Evolutionary conservation across 2,797 vertebrate genomes (phyloP).

Genomic region (Alectoris magna): DNA sequence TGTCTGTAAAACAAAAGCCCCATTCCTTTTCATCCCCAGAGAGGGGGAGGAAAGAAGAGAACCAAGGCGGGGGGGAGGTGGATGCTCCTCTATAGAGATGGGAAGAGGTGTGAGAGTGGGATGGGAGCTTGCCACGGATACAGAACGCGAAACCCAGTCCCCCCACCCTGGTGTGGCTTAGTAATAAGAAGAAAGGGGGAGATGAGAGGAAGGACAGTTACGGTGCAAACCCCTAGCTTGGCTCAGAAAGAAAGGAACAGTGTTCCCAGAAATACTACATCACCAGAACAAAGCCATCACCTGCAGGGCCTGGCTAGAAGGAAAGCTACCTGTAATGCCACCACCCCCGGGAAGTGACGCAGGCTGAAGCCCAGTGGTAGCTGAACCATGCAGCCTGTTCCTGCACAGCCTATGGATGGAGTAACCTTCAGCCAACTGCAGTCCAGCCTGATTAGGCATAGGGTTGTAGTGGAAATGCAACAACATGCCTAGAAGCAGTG

Average conservation of each 20-base stretch:
- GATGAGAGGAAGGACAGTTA: background rate
- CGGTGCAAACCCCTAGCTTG: accelerated
- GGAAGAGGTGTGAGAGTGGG: background rate
- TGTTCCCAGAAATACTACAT: background rate
- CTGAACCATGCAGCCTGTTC: background rate
- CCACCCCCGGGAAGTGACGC: background rate
- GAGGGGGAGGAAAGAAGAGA: conserved; percentile 27
- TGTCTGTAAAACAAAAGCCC: conserved; percentile 65
- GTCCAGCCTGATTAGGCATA: background rate
- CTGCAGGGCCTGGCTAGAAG: background rate
- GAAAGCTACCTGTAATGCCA: background rate
- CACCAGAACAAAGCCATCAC: background rate
- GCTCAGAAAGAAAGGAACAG: background rate
- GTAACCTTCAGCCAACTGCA: background rate
- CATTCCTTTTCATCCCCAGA: conserved; percentile 61
- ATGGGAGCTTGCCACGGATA: background rate
- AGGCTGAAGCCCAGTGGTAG: background rate
- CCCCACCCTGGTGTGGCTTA: accelerated
- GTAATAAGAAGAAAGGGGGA: background rate
- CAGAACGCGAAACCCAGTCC: accelerated
- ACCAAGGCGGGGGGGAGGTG: background rate
- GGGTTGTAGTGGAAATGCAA: too few relatives aligned
- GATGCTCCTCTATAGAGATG: conserved; percentile 12
- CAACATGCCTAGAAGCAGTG: too few relatives aligned
- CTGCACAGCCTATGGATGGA: background rate